Base-by-base conservation (phyloP, 2,797 vertebrate species). In the Allobates femoralis region DNA sequence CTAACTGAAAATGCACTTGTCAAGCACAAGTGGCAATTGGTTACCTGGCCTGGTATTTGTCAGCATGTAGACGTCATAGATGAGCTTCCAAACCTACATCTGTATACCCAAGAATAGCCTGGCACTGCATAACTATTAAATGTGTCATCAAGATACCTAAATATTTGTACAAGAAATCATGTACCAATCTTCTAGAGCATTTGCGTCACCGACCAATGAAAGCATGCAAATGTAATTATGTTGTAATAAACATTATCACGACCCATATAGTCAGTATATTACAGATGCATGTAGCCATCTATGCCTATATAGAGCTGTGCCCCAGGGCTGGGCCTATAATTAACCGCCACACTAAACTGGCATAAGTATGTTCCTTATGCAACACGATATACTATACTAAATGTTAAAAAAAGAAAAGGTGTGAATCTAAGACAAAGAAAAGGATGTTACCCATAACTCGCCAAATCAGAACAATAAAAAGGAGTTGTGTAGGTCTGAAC, bases 301-400 rank as follows among this genome's bases (percentile, higher is more conserved):
- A 56, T 56, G 51, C 50, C 80, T 58, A 71, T 82, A 82, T 82
- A 82, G 71, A 73, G 66, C 80, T 18, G 50, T 21, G 28, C 79
- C 50, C 30, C 23, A 73, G 66, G 66, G 66, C 15, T 5, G 41
- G 51, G 67, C 66, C 80, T 21, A 34, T 28, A 28, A 82, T 82
- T 82, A 82, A 30, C 18, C 34, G 6, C 23, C 5, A 37, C 21
- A 10, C 12, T 23, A 50, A 81, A 55, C 50, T 69, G 50, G 64
- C 28, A 34, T 30, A n/a, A n/a, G 1, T 10, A 41, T 73, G 30
- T 28, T 82, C 80, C 80, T 82, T 82, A 73, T 69, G 64, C 71
- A 69, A 71, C 21, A 1, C 11, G 30, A n/a, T 60, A 41, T 51
- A 46, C 37, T 50, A 67, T 81, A 51, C 46, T 23, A 18, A 53